Evolutionary conservation across 2,113 vertebrate species (phyloP).

Genomic region (Anhinga anhinga): DNA sequence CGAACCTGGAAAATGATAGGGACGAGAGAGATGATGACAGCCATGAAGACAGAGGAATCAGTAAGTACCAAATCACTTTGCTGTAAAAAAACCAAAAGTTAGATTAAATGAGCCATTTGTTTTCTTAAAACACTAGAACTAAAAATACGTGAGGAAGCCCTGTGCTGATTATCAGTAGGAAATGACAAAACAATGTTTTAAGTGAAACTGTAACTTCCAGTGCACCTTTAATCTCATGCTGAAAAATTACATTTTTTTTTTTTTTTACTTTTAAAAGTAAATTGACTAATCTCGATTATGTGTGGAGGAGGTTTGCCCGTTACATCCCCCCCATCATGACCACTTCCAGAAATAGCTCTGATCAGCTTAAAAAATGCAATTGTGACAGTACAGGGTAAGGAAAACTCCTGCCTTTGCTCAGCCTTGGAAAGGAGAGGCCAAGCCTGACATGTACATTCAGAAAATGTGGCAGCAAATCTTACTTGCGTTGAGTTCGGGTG

Average conservation of each 20-base stretch:
- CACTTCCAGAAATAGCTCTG: background rate
- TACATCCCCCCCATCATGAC: background rate
- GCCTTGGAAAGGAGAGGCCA: background rate
- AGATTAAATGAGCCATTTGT: background rate
- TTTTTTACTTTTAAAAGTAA: background rate
- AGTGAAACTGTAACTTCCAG: background rate
- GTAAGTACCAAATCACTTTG: constrained; percentile 73
- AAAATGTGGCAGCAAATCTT: background rate
- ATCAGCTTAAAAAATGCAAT: background rate
- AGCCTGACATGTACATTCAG: background rate
- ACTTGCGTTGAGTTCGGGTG: background rate
- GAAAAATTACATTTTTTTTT: background rate
- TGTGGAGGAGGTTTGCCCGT: background rate
- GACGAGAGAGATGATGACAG: constrained; percentile 96
- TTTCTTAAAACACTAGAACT: background rate
- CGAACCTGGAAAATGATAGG: constrained; percentile 95
- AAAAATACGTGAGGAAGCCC: background rate
- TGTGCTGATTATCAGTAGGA: background rate
- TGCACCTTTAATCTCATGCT: background rate
- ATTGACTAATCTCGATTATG: background rate
- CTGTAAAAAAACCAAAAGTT: background rate
- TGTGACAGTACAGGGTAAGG: background rate
- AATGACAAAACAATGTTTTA: background rate
- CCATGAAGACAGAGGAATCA: constrained; percentile 96
- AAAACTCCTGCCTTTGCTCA: background rate